Evolutionary conservation across 2,113 vertebrate species (phyloP), one percentile per base, ranked within the genome.

Genomic region (Burhinus bistriatus): DNA sequence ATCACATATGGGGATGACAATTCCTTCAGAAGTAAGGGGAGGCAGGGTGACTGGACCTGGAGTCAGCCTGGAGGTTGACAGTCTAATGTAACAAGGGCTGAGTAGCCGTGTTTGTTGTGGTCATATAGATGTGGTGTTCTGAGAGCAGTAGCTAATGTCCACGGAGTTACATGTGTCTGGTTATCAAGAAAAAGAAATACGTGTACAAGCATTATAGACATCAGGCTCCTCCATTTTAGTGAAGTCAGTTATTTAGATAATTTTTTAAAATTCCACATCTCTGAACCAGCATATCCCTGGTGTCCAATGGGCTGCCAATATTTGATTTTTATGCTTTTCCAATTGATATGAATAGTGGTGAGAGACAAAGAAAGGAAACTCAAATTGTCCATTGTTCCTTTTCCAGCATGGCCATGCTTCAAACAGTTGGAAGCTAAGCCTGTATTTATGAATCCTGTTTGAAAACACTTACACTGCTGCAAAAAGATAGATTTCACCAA

Each of bases 341-440:
- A 55, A 42, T 5, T 9, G 7, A 71, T 52, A 49, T 18, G 51
- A 86, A 85, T 57, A 84, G 36, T 32, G 20, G 69, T 71, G 55
- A 95, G 38, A 94, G 42, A 59, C 25, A 93, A 95, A 70, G 69
- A 94, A 87, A 89, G 66, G 68, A 93, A 83, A 52, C 27, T 75
- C 47, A 83, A 51, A 91, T 72, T 26, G 76, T n/a, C 40, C 12
- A 30, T 82, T 83, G 45, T 78, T 85, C 64, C 25, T 68, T 93
- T 93, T 89, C 69, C 68, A 78, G 36, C 5, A 11, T 6, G 26
- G 75, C 22, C 22, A 15, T 23, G 10, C 34, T 83, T 91, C 84
- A 83, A 75, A 93, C 44, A 75, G 11, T 26, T 83, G 25, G 44
- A 69, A 92, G 9, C 38, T 90, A 57, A 93, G 80, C 27, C n/a